phyloP scores from a whole-genome alignment of 2,888 invertebrate species.

The Ormyrus labotus region DNA sequence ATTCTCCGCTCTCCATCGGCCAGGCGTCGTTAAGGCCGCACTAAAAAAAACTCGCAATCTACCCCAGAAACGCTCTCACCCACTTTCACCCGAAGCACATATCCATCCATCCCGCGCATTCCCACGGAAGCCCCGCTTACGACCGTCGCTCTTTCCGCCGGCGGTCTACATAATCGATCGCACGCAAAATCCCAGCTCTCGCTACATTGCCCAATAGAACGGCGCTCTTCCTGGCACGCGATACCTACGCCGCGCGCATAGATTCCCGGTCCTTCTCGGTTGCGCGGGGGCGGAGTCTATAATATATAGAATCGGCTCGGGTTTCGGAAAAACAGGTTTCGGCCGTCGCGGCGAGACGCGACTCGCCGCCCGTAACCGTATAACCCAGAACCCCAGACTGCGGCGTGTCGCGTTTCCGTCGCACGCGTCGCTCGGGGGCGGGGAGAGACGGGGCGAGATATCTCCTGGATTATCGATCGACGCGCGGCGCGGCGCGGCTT shows the following conservation, averaged over 20 bases:
- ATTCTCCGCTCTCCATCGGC: not conserved
- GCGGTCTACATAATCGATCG: slow-evolving; percentile 11
- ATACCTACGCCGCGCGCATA: no score
- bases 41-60: not conserved
- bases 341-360: not conserved
- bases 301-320: slow-evolving; percentile 21
- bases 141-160: not conserved
- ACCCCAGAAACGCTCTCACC: not conserved
- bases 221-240: no score
- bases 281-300: not conserved
- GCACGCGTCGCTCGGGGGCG: not conserved
- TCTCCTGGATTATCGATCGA: slow-evolving; percentile 40
- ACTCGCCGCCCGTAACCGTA: slow-evolving; percentile 44
- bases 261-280: not conserved
- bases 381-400: slow-evolving; percentile 61
- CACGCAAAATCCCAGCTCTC: not conserved
- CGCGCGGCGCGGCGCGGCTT: not conserved
- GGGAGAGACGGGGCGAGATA: slow-evolving; percentile 16
- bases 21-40: not conserved
- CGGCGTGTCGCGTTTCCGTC: slow-evolving; percentile 37
- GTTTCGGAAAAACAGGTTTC: slow-evolving; percentile 41
- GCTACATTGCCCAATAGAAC: no score
- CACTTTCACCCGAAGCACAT: not conserved
- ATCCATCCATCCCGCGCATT: not conserved
- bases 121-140: not conserved